These are phyloP conservation scores for Palythoa heliodiscus DNA, from an alignment of 92 coral and sea anemone genomes.

Conservation along the genomic window DNA sequence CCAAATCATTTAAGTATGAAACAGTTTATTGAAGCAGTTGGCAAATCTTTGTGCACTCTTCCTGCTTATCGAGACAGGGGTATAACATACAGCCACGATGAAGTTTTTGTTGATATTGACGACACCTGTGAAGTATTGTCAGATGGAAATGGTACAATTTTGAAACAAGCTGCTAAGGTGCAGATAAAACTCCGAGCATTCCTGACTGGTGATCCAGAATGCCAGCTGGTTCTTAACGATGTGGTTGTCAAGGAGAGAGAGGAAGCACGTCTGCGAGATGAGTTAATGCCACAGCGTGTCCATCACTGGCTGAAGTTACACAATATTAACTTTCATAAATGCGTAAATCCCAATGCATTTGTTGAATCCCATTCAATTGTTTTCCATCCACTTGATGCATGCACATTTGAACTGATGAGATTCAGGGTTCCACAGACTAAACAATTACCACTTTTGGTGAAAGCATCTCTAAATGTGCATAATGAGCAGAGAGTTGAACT, in stretches of 20 bases:
- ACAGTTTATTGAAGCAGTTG: conserved; percentile 80
- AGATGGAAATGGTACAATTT: conserved; percentile 78
- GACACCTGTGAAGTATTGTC: conserved; percentile 80
- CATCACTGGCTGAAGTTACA: conserved; percentile 92
- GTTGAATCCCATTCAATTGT: conserved; percentile 80
- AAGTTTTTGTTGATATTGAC: conserved; percentile 92
- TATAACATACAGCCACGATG: conserved; percentile 91
- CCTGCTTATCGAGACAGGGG: conserved; percentile 97
- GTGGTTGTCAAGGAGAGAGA: conserved; percentile 77
- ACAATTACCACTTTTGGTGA: conserved; percentile 85
- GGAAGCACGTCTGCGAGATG: conserved; percentile 88
- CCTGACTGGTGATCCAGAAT: conserved; percentile 95
- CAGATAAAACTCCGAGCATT: conserved; percentile 83
- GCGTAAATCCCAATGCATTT: conserved; percentile 67
- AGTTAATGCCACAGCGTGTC: conserved; percentile 91
- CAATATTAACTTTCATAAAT: conserved; percentile 82
- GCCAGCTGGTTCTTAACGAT: conserved; percentile 92
- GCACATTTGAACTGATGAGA: conserved; percentile 98
- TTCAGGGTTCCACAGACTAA: conserved; percentile 85
- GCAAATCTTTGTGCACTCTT: conserved; percentile 80
- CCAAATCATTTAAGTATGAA: conserved; percentile 72
- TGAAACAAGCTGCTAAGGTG: conserved; percentile 82
- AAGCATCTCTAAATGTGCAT: conserved; percentile 71
- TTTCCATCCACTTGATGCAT: conserved; percentile 95
- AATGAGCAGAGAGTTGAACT: conserved; percentile 89